Percentiles rank a stretch among this genome's conserved stretches.
These are phyloP conservation scores for Stegastes partitus DNA, from an alignment of 2,113 vertebrate species.

Conservation along the genomic window DNA sequence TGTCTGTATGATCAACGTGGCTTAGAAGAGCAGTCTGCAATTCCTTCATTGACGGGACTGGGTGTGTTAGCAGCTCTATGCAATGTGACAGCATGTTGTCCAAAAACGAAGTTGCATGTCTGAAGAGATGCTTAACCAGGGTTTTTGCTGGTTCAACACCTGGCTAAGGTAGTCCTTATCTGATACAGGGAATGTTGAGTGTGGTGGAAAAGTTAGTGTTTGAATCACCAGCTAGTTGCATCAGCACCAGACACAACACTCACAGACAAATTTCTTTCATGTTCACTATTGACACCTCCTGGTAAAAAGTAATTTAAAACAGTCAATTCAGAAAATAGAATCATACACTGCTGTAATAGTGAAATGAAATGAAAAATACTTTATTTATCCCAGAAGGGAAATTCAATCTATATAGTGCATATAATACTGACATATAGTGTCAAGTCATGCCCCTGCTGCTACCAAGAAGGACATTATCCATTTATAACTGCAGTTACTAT, in stretches of 20 bases:
- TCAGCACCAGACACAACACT: background rate
- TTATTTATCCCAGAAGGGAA: no score
- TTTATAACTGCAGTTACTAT: constrained; percentile 10
- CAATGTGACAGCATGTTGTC: background rate
- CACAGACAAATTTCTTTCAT: background rate
- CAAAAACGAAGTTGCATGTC: constrained; percentile 9
- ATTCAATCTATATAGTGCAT: no score
- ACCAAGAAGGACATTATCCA: background rate
- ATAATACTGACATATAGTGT: constrained; percentile 1
- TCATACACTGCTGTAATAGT: background rate
- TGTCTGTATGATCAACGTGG: constrained; percentile 2
- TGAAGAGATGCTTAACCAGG: background rate
- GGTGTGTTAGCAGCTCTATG: background rate
- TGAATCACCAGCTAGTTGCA: background rate
- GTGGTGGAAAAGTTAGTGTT: constrained; percentile 7
- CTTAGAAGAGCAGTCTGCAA: background rate
- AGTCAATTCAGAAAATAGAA: background rate
- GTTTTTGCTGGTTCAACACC: background rate
- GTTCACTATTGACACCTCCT: constrained; percentile 20
- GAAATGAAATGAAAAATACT: no score
- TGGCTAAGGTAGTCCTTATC: background rate
- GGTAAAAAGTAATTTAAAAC: constrained; percentile 8
- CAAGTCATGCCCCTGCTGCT: background rate
- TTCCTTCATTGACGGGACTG: constrained; percentile 1
- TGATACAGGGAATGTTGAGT: background rate